phyloP scores from a whole-genome alignment of 2,888 invertebrate genomes.

The Leptinotarsa juncta region DNA sequence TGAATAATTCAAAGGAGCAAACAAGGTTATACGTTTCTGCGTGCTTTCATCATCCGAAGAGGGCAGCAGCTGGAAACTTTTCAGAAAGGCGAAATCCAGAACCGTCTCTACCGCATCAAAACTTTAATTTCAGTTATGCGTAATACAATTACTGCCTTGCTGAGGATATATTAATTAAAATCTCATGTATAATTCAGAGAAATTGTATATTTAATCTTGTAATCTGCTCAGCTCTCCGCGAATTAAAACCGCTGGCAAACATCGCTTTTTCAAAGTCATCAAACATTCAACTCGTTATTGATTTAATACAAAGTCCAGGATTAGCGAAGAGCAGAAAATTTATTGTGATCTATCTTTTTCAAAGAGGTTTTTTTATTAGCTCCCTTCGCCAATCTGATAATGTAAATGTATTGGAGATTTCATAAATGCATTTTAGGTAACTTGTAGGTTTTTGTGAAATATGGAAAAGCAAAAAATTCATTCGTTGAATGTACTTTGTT shows the following conservation, averaged over 20 bases:
- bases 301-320: constrained; percentile 55
- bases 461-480: no score
- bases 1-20: constrained; percentile 39
- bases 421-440: neutral
- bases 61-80: constrained; percentile 37
- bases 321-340: constrained; percentile 23
- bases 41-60: constrained; percentile 41
- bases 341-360: constrained; percentile 11
- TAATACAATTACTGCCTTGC: constrained; percentile 62
- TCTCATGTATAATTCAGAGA: constrained; percentile 66
- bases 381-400: no score
- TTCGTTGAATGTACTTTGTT: no score
- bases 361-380: neutral
- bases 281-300: constrained; percentile 59
- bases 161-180: constrained; percentile 66
- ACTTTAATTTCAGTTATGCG: constrained; percentile 61
- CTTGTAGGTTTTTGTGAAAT: no score
- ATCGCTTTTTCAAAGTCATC: constrained; percentile 61
- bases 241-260: constrained; percentile 64
- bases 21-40: constrained; percentile 38
- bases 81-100: constrained; percentile 22
- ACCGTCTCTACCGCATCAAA: constrained; percentile 51
- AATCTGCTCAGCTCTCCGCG: constrained; percentile 64
- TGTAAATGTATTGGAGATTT: neutral
- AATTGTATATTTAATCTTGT: constrained; percentile 66